phyloP scores from a whole-genome alignment of 2,113 vertebrate species.

The Lonchura striata region DNA sequence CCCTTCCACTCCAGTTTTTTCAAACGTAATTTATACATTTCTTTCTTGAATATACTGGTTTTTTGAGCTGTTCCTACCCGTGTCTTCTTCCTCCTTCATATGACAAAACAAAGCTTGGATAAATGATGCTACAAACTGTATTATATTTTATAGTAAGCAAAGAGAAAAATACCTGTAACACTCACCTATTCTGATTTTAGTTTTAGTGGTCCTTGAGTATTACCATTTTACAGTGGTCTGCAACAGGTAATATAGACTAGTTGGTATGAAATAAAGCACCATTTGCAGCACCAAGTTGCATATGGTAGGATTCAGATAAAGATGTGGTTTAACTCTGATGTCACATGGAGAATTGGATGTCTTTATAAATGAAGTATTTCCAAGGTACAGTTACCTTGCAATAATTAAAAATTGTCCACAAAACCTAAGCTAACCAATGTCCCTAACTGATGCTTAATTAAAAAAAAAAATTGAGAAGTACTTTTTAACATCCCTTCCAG shows the following conservation, averaged over 20 bases:
- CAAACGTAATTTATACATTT: neutral
- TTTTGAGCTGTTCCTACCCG: neutral
- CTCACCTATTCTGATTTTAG: neutral
- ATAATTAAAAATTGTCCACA: neutral
- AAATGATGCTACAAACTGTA: neutral
- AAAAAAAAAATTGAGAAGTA: neutral
- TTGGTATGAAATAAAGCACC: neutral
- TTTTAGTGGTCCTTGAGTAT: neutral
- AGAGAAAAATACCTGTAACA: neutral
- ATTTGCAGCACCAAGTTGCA: neutral
- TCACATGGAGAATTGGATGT: neutral
- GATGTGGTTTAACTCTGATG: neutral
- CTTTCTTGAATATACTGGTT: neutral
- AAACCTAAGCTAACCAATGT: neutral
- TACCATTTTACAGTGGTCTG: neutral
- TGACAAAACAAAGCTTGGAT: neutral
- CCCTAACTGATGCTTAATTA: accelerated
- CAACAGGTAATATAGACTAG: neutral
- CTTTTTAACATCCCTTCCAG: neutral
- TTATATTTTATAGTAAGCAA: neutral
- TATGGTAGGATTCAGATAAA: neutral
- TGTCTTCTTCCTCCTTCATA: neutral
- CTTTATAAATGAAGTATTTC: neutral
- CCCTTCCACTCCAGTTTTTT: neutral
- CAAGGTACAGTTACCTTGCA: neutral